A percentile compares a stretch with the other conserved stretches of the same genome.
Evolutionary conservation across 2,888 invertebrate genomes (phyloP).

Genomic region (Agrenia bidenticulata): DNA sequence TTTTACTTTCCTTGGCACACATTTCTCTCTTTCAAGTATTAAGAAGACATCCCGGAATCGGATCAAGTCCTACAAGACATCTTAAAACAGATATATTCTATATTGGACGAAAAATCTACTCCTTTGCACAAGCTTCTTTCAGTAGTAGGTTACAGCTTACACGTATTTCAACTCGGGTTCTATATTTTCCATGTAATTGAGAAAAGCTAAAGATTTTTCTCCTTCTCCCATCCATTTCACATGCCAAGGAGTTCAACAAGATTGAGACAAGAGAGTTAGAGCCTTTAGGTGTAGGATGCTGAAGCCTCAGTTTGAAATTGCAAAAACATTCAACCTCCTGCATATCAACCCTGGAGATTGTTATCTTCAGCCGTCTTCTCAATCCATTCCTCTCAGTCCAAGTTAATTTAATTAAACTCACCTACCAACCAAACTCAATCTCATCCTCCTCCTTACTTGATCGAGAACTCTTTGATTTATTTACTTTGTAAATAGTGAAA

Average conservation of each 20-base stretch:
- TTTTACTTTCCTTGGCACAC: too few relatives aligned
- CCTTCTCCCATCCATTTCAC: background rate
- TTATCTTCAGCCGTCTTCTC: too few relatives aligned
- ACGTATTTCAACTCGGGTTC: too few relatives aligned
- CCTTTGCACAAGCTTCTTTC: too few relatives aligned
- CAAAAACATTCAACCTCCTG: background rate
- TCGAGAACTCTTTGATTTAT: conserved; percentile 20
- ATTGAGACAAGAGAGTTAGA: background rate
- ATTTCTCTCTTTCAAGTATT: too few relatives aligned
- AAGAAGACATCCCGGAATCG: too few relatives aligned
- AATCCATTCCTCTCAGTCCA: conserved; percentile 4
- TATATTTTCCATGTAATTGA: background rate
- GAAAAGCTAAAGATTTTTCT: background rate
- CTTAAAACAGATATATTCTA: too few relatives aligned
- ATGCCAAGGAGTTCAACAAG: background rate
- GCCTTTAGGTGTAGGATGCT: background rate
- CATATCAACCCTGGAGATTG: too few relatives aligned
- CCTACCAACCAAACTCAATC: background rate
- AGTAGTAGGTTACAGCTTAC: too few relatives aligned
- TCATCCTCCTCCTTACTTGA: background rate
- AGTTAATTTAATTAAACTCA: conserved; percentile 23
- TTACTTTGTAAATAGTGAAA: conserved; percentile 21
- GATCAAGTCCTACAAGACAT: too few relatives aligned
- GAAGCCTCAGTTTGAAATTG: conserved; percentile 1
- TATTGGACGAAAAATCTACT: too few relatives aligned